These are phyloP conservation scores for Scomberomorus guttatus DNA, from an alignment of 2,797 vertebrate genomes.

Conservation along the genomic window DNA sequence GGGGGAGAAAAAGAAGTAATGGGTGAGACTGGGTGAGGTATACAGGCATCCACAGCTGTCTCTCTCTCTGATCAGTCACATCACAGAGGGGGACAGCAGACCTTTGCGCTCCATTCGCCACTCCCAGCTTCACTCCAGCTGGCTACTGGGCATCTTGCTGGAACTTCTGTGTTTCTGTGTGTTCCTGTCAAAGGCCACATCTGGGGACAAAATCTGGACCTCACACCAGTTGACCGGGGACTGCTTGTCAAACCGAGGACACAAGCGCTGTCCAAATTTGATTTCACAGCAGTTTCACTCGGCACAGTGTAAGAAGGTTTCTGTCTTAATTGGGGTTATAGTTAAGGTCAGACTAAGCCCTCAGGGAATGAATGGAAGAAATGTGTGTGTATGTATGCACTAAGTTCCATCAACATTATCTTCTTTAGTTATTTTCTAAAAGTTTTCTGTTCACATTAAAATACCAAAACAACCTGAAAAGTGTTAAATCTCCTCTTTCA, in stretches of 20 bases:
- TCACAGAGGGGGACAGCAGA: conserved; percentile 45
- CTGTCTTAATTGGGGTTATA: conserved; percentile 62
- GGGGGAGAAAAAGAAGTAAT: not conserved
- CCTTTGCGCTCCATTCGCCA: conserved; percentile 28
- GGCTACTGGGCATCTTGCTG: conserved; percentile 27
- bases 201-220: conserved; percentile 41
- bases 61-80: conserved; percentile 39
- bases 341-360: conserved; percentile 56
- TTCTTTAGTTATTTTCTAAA: not conserved
- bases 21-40: not conserved
- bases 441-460: not conserved
- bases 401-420: not conserved
- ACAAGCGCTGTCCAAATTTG: conserved; percentile 37
- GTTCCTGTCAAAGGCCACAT: conserved; percentile 48
- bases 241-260: conserved; percentile 48
- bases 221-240: conserved; percentile 29
- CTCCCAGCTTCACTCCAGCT: conserved; percentile 41
- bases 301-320: conserved; percentile 23
- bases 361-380: conserved; percentile 35
- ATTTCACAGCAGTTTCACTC: conserved; percentile 39
- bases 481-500: not conserved
- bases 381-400: not conserved
- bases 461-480: not conserved
- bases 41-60: conserved; percentile 35
- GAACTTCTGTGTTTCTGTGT: conserved; percentile 3